Percentiles rank a stretch among this genome's conserved stretches.
Evolutionary conservation across 2,113 vertebrate species (phyloP).

Genomic region (Parus major): DNA sequence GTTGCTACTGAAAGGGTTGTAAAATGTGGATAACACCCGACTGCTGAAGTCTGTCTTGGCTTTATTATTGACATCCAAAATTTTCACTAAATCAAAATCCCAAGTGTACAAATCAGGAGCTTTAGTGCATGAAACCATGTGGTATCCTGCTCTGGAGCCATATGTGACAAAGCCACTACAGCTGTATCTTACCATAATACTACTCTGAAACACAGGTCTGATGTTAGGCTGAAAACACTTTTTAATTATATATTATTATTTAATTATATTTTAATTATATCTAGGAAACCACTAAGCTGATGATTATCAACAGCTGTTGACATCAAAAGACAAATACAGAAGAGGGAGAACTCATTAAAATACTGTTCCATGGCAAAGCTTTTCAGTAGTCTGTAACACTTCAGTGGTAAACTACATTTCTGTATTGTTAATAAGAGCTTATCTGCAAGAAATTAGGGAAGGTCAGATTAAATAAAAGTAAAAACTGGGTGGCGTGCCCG

Average conservation of each 20-base stretch:
- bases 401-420: accelerated
- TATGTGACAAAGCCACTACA: accelerated
- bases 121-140: accelerated
- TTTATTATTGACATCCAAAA: accelerated
- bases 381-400: accelerated
- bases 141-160: not conserved
- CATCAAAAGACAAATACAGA: accelerated
- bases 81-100: not conserved
- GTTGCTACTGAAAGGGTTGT: accelerated
- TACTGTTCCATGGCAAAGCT: not conserved
- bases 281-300: not conserved
- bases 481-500: accelerated
- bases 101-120: not conserved
- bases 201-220: accelerated
- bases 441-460: not conserved
- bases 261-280: too few species aligned
- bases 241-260: too few species aligned
- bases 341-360: accelerated
- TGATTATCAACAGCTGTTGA: too few species aligned
- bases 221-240: not conserved
- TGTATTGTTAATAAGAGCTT: accelerated
- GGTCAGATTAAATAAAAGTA: not conserved
- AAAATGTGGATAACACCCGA: accelerated
- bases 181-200: too few species aligned
- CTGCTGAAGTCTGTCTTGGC: accelerated